Percentiles rank a stretch among this genome's conserved stretches.
Evolutionary conservation across 2,113 vertebrate genomes (phyloP).

Genomic region (Microtus oregoni): DNA sequence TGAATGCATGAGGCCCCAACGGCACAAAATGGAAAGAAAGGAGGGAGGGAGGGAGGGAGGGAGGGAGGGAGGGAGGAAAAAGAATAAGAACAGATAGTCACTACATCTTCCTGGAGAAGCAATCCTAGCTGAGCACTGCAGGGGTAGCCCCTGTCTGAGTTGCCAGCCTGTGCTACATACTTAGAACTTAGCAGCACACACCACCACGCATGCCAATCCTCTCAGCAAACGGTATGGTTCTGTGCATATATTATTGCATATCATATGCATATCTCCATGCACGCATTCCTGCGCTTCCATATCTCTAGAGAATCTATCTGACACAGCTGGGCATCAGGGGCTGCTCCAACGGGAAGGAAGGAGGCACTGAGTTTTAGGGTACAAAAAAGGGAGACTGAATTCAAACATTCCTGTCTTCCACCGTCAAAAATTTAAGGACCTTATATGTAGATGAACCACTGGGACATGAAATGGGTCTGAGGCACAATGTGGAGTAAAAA

Average conservation of each 20-base stretch:
- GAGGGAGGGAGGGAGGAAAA: not conserved
- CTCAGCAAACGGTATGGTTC: not conserved
- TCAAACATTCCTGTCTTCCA: not conserved
- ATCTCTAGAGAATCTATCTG: not conserved
- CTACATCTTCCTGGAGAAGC: not conserved
- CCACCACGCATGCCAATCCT: not conserved
- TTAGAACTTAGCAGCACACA: not conserved
- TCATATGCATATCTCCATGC: not conserved
- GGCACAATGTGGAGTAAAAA: rapidly evolving
- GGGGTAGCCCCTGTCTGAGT: not conserved
- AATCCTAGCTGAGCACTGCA: not conserved
- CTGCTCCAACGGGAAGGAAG: not conserved
- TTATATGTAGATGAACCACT: not conserved
- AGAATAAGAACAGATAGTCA: not conserved
- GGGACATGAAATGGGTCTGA: not conserved
- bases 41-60: not conserved
- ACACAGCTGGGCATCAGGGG: not conserved
- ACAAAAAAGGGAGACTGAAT: not conserved
- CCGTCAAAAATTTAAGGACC: not conserved
- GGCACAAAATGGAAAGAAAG: too few relatives aligned
- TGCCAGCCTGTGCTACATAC: not conserved
- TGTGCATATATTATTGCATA: not conserved
- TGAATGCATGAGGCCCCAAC: not conserved
- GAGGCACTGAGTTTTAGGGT: rapidly evolving
- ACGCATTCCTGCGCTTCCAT: not conserved